A percentile compares a stretch with the other conserved stretches of the same genome.
These are phyloP conservation scores for Mormyrus iriodes DNA, from an alignment of 2,113 vertebrate species.

Conservation along the genomic window DNA sequence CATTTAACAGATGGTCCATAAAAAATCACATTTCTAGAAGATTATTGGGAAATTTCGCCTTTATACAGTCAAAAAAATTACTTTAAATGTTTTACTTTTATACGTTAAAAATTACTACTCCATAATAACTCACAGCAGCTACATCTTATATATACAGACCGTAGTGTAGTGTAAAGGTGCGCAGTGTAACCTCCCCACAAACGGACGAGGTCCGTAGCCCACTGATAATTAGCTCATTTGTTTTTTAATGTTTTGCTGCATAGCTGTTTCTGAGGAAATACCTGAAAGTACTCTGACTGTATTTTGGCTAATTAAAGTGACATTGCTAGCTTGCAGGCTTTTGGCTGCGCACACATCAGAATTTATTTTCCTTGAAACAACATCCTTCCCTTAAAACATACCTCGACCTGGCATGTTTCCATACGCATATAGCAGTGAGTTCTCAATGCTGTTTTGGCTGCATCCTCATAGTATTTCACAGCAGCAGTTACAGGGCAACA, in stretches of 20 bases:
- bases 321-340: neutral
- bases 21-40: neutral
- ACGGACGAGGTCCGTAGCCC: neutral
- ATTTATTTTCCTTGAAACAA: conserved; percentile 6
- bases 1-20: neutral
- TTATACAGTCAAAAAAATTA: neutral
- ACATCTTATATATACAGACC: neutral
- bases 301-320: conserved; percentile 16
- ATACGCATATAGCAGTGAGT: conserved; percentile 42
- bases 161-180: neutral
- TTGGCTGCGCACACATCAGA: neutral
- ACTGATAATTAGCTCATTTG: neutral
- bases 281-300: conserved; percentile 8
- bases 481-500: conserved; percentile 44
- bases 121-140: neutral
- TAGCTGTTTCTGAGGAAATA: conserved; percentile 25
- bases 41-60: neutral
- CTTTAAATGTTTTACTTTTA: neutral
- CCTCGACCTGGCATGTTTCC: conserved; percentile 31
- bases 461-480: conserved; percentile 46
- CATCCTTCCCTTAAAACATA: conserved; percentile 36
- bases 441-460: conserved; percentile 40
- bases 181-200: neutral
- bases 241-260: neutral
- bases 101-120: neutral